Evolutionary conservation across 2,113 vertebrate species (phyloP).

Genomic region (Hippolais icterina): DNA sequence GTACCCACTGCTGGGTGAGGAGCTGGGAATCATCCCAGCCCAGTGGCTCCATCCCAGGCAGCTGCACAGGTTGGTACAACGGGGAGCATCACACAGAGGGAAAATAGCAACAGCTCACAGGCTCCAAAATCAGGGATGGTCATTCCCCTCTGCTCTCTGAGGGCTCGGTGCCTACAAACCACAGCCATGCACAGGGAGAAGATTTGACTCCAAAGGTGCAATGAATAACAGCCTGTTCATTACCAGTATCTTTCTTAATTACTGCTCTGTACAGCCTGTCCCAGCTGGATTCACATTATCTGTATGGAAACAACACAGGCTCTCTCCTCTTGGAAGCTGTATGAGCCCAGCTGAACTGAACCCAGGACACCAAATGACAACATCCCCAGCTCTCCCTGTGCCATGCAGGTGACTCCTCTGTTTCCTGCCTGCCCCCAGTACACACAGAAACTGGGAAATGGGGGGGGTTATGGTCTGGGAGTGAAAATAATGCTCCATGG

Average conservation of each 20-base stretch:
- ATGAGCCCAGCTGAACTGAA: neutral
- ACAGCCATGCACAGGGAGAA: neutral
- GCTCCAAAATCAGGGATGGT: neutral
- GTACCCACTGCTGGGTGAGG: neutral
- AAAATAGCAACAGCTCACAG: neutral
- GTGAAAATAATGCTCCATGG: neutral
- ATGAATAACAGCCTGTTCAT: constrained; percentile 3
- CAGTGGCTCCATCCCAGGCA: neutral
- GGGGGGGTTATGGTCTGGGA: neutral
- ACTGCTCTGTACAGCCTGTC: neutral
- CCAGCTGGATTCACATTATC: neutral
- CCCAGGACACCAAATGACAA: neutral
- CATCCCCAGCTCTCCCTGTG: neutral
- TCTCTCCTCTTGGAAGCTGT: neutral
- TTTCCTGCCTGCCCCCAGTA: neutral
- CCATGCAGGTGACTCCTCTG: neutral
- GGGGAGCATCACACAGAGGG: neutral
- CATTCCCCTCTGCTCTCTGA: neutral
- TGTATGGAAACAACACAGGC: neutral
- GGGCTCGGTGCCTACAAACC: neutral
- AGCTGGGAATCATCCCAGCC: neutral
- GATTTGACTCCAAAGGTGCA: neutral
- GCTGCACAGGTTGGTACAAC: neutral
- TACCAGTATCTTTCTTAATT: neutral
- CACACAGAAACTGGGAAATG: rapidly evolving